Conservation (phyloP, 1,140 invertebrate species). For the Drosophila azteca region DNA sequence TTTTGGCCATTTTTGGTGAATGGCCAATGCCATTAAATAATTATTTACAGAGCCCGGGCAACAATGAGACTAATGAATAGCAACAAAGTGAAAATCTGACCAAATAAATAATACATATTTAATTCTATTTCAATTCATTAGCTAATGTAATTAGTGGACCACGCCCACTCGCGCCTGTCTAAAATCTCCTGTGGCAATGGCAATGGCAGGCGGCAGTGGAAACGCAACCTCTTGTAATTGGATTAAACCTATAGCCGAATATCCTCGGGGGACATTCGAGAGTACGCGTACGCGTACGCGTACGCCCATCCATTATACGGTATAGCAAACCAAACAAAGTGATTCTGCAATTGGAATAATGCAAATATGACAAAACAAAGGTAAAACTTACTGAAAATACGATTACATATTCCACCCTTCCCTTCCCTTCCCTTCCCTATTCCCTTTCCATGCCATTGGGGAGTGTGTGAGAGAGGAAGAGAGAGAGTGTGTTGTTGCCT, state of each 20-base stretch:
- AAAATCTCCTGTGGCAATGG: conserved; percentile 12
- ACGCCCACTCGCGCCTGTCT: conserved; percentile 22
- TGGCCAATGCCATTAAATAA: conserved; percentile 54
- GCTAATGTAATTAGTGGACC: conserved; percentile 71
- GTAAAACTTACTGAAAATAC: conserved; percentile 44
- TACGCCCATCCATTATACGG: conserved; percentile 32
- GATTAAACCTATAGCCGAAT: conserved; percentile 52
- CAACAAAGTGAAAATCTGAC: conserved; percentile 53
- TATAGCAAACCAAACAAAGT: conserved; percentile 53
- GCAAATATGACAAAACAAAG: conserved; percentile 69
- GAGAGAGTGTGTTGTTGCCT: neutral
- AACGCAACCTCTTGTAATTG: conserved; percentile 47
- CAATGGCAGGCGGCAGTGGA: neutral
- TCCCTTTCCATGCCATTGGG: too few relatives aligned
- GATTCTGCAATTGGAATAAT: conserved; percentile 63
- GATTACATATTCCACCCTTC: neutral
- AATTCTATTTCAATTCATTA: conserved; percentile 74
- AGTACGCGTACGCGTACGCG: conserved; percentile 1
- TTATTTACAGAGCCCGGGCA: conserved; percentile 47
- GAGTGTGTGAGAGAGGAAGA: too few relatives aligned
- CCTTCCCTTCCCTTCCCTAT: too few relatives aligned
- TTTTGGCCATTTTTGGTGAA: conserved; percentile 17
- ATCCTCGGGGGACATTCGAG: conserved; percentile 20
- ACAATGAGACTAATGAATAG: conserved; percentile 44
- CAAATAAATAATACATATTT: conserved; percentile 69